phyloP scores from a whole-genome alignment of 2,888 invertebrate genomes.

The Cacoxenus indagator region DNA sequence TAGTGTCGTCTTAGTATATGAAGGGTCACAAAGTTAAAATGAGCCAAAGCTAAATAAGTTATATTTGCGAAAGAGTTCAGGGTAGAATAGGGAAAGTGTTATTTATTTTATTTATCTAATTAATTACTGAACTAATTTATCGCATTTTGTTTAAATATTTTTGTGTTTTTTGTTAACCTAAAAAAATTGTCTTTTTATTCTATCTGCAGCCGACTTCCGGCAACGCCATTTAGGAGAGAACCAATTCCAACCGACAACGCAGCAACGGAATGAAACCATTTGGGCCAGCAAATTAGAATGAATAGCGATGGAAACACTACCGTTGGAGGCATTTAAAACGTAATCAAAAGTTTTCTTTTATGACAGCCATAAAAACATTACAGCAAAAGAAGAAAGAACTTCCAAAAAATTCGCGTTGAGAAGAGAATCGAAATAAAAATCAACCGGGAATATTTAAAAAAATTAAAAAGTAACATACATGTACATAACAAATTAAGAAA shows the following conservation, averaged over 20 bases:
- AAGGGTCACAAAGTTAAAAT: no score
- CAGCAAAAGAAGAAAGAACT: neutral
- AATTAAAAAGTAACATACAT: neutral
- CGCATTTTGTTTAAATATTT: no score
- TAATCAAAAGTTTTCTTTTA: constrained; percentile 8
- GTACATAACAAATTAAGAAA: no score
- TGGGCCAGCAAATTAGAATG: constrained; percentile 24
- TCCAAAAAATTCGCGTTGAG: neutral
- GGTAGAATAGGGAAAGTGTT: no score
- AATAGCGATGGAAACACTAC: neutral
- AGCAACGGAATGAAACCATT: constrained; percentile 13
- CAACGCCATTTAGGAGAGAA: constrained; percentile 28
- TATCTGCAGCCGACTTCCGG: constrained; percentile 55
- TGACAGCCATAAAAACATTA: constrained; percentile 2
- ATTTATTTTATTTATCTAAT: no score
- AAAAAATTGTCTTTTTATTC: constrained; percentile 48
- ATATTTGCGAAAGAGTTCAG: no score
- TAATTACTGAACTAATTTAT: no score
- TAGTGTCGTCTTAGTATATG: no score
- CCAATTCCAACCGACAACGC: neutral
- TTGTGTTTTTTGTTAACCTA: no score
- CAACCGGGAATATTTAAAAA: neutral
- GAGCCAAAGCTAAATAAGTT: no score
- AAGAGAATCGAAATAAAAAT: neutral
- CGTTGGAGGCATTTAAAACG: constrained; percentile 9